Evolutionary conservation across 2,113 vertebrate genomes (phyloP), one percentile per base, ranked within the genome.

Genomic region (Pomatostomus ruficeps): DNA sequence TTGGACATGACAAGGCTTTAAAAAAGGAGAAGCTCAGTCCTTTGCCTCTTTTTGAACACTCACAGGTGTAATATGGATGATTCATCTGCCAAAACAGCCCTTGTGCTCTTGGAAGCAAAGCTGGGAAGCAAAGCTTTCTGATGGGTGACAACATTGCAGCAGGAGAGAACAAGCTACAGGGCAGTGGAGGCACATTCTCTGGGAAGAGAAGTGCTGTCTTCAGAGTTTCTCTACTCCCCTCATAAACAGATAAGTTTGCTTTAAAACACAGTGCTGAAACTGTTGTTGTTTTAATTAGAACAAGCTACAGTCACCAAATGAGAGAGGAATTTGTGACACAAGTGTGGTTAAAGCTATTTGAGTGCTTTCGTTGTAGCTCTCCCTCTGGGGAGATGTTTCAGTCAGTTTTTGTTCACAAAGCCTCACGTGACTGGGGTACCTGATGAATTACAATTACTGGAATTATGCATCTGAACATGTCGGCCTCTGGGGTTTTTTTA

Each of bases 261-360:
- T 89, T 86, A 73, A 89, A 86, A 79, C 42, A 59, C 2, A 80
- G 38, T 0, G 0, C n/a, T 74, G 36, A 76, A 75, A 43, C 68
- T 55, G 14, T 57, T 91, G 36, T 9, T 90, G 49, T 61, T 92
- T 92, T 81, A 88, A 86, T 85, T 63, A 65, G 38, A 81, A 74
- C 31, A 83, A 93, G 36, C 8, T 55, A 71, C 52, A 46, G 38
- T 26, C 55, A 58, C 49, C 17, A 54, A 93, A 84, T 51, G 26
- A 0, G 4, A 94, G 59, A 74, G 59, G 91, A 95, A 94, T 79
- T 78, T 70, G 29, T 72, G 88, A 95, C 63, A 84, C 46, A 24
- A 97, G 76, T 91, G 49, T 66, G 58, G 70, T 96, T 79, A 92
- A 70, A 95, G 48, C 43, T 92, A 74, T 93, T 87, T 78, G 51